These are phyloP conservation scores for Oreonectes daqikongensis DNA, from an alignment of 2,797 vertebrate species.

Conservation along the genomic window DNA sequence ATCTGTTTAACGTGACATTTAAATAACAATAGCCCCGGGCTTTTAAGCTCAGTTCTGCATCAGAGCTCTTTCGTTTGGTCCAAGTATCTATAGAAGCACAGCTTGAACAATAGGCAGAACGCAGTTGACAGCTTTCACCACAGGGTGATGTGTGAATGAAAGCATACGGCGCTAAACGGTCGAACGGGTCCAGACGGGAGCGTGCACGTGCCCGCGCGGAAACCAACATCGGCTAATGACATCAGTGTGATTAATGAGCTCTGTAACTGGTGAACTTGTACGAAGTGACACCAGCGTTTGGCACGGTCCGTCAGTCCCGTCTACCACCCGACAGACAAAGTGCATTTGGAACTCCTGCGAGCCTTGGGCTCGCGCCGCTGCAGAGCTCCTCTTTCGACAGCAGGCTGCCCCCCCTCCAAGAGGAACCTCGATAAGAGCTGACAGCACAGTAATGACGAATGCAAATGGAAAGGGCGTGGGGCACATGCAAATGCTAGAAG, in stretches of 20 bases:
- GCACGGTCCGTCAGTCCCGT: constrained; percentile 69
- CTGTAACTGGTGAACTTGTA: constrained; percentile 67
- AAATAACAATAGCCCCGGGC: constrained; percentile 46
- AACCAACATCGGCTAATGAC: constrained; percentile 27
- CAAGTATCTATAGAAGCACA: constrained; percentile 10
- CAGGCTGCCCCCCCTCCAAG: constrained; percentile 19
- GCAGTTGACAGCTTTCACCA: constrained; percentile 46
- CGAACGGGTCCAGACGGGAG: constrained; percentile 27
- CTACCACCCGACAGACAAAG: constrained; percentile 67
- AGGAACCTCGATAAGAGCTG: constrained; percentile 66
- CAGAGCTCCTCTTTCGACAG: constrained; percentile 18
- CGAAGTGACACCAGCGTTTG: constrained; percentile 74
- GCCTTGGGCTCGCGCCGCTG: constrained; percentile 18
- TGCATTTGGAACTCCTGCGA: constrained; percentile 36
- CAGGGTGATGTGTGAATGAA: constrained; percentile 44
- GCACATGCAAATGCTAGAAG: constrained; percentile 71
- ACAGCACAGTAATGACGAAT: constrained; percentile 75
- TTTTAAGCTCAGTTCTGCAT: constrained; percentile 26
- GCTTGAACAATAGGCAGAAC: constrained; percentile 14
- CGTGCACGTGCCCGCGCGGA: constrained; percentile 1
- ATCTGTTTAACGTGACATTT: constrained; percentile 49
- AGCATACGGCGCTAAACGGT: constrained; percentile 18
- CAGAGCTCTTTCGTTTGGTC: constrained; percentile 26
- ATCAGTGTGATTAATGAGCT: constrained; percentile 74
- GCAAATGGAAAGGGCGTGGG: constrained; percentile 72